Base-by-base conservation (phyloP, 1,140 invertebrate genomes). In the Drosophila bifasciata region DNA sequence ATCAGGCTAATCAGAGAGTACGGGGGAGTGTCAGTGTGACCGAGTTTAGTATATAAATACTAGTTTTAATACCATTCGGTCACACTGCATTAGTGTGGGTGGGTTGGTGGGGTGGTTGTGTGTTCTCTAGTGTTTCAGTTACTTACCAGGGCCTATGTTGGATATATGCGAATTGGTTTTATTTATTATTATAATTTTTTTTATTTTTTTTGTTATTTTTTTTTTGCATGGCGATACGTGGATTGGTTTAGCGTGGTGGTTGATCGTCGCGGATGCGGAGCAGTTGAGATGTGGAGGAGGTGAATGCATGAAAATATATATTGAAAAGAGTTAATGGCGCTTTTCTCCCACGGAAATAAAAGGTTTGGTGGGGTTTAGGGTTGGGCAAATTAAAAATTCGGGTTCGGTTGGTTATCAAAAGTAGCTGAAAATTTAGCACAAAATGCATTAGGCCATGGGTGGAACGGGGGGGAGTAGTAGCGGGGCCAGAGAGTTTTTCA, bases 81-180 rank as follows among this genome's bases (percentile, higher is more conserved):
- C 28, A 32, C 28, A 3, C 28, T 32, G 28, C 28, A 32, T 1
- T 0, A 9, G 8, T 11, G 23, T 21, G 19, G 25, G 25, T 1
- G 19, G 19, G 19, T 1, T 19, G 19, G 1, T 1, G 19, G 19
- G 8, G 32, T 25, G 23, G 5, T 1, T 25, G 11, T 40, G 16
- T 36, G n/a, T n/a, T n/a, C n/a, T 15, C 28, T 41, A 17, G 15
- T 23, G 13, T 55, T 44, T 36, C 32, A 13, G 11, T 9, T 36
- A 76, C 73, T 76, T 76, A 76, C 73, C 69, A 76, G 73, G 11
- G 73, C 73, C 73, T 76, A 73, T 57, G 39, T 11, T 13, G 32
- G 32, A 36, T n/a, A 13, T 36, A 67, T 56, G 52, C 73, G 57
- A 76, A 62, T 73, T 36, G 11, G 32, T 36, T 36, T 13, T 36